Percentiles rank a stretch among this genome's conserved stretches.
Conservation (phyloP, 2,888 invertebrate species). For the Atethmia centrago region DNA sequence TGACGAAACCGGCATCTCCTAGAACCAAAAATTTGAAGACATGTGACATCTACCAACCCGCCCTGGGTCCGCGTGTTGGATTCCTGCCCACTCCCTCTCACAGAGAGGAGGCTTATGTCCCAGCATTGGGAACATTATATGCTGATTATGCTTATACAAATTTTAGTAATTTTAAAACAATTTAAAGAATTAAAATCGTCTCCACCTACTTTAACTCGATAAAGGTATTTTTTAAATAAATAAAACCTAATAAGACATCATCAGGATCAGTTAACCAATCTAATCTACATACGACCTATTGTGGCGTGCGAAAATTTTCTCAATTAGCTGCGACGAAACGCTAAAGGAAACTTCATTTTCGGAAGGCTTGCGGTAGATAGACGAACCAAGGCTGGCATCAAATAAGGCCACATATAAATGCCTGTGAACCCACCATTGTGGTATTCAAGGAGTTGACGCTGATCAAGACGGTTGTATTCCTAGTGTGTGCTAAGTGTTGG, state of each 20-base stretch:
- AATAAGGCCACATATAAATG: slow-evolving; percentile 90
- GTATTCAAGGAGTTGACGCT: slow-evolving; percentile 82
- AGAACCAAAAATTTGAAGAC: no score
- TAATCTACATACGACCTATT: slow-evolving; percentile 77
- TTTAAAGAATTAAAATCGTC: neutral
- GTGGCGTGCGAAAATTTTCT: slow-evolving; percentile 88
- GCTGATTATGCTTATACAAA: no score
- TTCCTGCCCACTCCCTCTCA: no score
- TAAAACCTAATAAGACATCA: slow-evolving; percentile 69
- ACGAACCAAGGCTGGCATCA: slow-evolving; percentile 81
- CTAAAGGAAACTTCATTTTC: slow-evolving; percentile 86
- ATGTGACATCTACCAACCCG: no score
- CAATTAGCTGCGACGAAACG: slow-evolving; percentile 76
- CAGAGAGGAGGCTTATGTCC: no score
- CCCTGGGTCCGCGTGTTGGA: no score
- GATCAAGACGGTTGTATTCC: slow-evolving; percentile 75
- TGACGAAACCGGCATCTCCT: no score
- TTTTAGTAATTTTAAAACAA: neutral
- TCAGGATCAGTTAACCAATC: slow-evolving; percentile 70
- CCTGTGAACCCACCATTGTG: slow-evolving; percentile 82
- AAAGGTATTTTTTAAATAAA: slow-evolving; percentile 36
- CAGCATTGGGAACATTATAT: no score
- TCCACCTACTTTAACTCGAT: neutral
- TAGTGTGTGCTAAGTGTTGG: slow-evolving; percentile 62
- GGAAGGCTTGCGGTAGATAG: slow-evolving; percentile 72